Evolutionary conservation across 2,797 vertebrate species (phyloP).

Genomic region (Tragelaphus oryx): DNA sequence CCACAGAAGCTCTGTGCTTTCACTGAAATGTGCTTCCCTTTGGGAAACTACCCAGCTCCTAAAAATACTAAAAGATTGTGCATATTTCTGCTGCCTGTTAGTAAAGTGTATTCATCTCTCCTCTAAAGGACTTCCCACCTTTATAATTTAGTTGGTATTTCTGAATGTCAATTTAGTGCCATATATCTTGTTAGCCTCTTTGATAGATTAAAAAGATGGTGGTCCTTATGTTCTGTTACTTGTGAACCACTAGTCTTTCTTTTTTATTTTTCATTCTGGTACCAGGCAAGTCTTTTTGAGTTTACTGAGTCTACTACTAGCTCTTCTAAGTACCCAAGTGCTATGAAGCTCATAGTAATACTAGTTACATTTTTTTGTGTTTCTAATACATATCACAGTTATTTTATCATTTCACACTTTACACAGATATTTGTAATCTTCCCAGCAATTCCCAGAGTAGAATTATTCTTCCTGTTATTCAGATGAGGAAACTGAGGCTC

Average conservation of each 20-base stretch:
- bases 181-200: neutral
- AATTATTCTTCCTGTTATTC: constrained; percentile 15
- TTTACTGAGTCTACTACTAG: neutral
- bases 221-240: neutral
- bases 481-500: constrained; percentile 20
- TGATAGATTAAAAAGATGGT: neutral
- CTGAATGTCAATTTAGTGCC: neutral
- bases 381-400: neutral
- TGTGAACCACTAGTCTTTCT: neutral
- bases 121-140: neutral
- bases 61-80: neutral
- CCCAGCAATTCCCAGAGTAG: neutral
- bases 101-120: neutral
- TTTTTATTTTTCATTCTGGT: neutral
- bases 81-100: neutral
- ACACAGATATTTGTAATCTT: neutral
- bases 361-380: neutral
- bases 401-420: neutral
- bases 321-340: constrained; percentile 4
- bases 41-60: neutral
- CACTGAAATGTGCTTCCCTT: neutral
- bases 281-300: neutral
- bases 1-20: neutral
- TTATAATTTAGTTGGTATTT: constrained; percentile 10
- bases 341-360: neutral